Evolutionary conservation across 92 coral and sea anemone genomes (phyloP), one percentile per base, ranked within the genome.

Genomic region (Epizoanthus illoricatus): DNA sequence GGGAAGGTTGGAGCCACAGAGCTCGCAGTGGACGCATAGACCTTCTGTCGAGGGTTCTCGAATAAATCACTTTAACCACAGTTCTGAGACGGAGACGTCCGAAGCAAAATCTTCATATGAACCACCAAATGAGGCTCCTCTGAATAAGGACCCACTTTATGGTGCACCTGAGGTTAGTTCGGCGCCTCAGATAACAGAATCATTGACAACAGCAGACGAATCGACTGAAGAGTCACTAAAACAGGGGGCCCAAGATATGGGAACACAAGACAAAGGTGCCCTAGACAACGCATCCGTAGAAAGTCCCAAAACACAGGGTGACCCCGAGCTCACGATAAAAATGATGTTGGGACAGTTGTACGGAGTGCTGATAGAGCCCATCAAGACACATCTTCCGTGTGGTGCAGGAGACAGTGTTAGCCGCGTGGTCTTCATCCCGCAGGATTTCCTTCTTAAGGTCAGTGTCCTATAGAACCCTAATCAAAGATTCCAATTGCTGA

Each of bases 361-460:
- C 83, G 36, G 73, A 58, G 76, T 90, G 21, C 59, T 90, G 36
- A 90, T 90, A 20, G 73, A 83, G 21, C 92, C 92, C 5, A 90
- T 90, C 42, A 43, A 52, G 33, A 17, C 45, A 2, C 70, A 57
- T 40, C 90, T 90, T 24, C 88, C 87, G 17, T 23, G 23, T 1
- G 76, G 65, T 13, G 52, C 24, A 10, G 80, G 36, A 20, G 73
- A 57, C n/a, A 67, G 58, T 54, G 74, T 58, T 41, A 6, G 40
- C 40, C 84, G 86, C 42, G 57, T 90, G 24, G 85, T 84, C 13
- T 90, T 90, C 57, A 80, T 90, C 67, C 92, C 92, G 36, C 92
- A 90, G 40, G 90, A 84, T 66, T 87, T 86, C 71, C 72, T 89
- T 20, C 90, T 89, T n/a, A 89, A 81, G 84, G 92, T 78, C 18